A percentile compares a stretch with the other conserved stretches of the same genome.
phyloP scores from a whole-genome alignment of 2,888 invertebrate genomes.

The Cryptus armator region DNA sequence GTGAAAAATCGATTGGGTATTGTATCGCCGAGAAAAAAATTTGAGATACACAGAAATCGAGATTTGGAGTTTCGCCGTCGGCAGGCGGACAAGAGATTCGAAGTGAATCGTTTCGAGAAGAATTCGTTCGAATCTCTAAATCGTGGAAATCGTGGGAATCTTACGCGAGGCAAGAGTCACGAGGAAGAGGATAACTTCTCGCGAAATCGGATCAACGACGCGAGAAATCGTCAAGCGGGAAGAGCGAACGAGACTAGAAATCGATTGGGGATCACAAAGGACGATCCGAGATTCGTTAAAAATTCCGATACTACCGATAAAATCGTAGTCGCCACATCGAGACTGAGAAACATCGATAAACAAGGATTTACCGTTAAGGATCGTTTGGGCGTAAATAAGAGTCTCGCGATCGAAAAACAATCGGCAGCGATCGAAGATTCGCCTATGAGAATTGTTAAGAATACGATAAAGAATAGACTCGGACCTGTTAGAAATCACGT shows the following conservation, averaged over 20 bases:
- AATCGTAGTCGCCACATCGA: constrained; percentile 50
- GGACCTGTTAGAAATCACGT: constrained; percentile 69
- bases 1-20: constrained; percentile 80
- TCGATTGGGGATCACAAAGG: constrained; percentile 69
- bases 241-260: constrained; percentile 49
- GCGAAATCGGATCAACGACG: constrained; percentile 60
- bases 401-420: constrained; percentile 60
- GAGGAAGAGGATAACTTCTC: constrained; percentile 66
- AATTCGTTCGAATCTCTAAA: constrained; percentile 65
- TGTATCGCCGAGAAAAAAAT: constrained; percentile 76
- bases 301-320: constrained; percentile 69
- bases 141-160: constrained; percentile 66
- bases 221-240: constrained; percentile 50
- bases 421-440: constrained; percentile 32
- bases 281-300: constrained; percentile 67
- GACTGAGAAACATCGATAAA: constrained; percentile 54
- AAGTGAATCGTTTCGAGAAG: constrained; percentile 71
- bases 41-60: constrained; percentile 74
- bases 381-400: constrained; percentile 75
- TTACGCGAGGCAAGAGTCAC: constrained; percentile 61
- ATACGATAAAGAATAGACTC: constrained; percentile 82
- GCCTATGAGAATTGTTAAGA: constrained; percentile 6
- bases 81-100: constrained; percentile 60
- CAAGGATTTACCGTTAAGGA: constrained; percentile 77
- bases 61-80: constrained; percentile 65